Evolutionary conservation across 2,113 vertebrate species (phyloP).

Genomic region (Otocyon megalotis): DNA sequence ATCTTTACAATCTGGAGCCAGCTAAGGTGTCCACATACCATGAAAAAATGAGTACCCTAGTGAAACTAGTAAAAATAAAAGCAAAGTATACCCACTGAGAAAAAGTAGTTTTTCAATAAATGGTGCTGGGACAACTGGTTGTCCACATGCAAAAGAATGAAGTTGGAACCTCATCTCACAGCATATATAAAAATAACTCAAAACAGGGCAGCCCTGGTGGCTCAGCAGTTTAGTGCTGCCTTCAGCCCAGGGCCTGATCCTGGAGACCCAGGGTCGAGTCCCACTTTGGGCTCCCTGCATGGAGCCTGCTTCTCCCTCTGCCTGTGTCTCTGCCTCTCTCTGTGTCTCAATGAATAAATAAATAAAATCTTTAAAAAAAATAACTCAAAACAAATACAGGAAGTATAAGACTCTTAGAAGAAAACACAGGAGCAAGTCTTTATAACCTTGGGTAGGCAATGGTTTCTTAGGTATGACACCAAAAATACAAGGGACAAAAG

Average conservation of each 20-base stretch:
- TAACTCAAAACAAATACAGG: neutral
- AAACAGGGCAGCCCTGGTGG: neutral
- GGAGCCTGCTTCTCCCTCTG: too few relatives aligned
- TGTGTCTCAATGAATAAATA: too few relatives aligned
- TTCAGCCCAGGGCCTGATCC: too few relatives aligned
- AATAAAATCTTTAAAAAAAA: neutral
- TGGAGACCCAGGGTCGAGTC: too few relatives aligned
- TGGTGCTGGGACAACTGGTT: neutral
- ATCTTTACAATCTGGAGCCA: neutral
- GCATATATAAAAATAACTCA: neutral
- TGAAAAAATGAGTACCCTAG: neutral
- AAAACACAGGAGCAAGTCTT: neutral
- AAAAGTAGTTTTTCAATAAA: slow-evolving; percentile 3
- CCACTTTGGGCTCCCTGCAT: too few relatives aligned
- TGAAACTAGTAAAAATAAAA: slow-evolving; percentile 12
- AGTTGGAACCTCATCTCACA: neutral
- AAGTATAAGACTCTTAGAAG: neutral
- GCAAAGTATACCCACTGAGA: neutral
- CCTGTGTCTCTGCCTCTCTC: too few relatives aligned
- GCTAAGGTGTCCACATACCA: neutral
- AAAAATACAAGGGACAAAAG: neutral
- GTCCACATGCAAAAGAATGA: neutral
- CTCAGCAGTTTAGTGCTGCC: too few relatives aligned
- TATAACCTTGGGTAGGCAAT: neutral
- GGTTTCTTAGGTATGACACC: neutral